These are phyloP conservation scores for Labeo calbasu DNA, from an alignment of 2,797 vertebrate genomes.

Conservation along the genomic window DNA sequence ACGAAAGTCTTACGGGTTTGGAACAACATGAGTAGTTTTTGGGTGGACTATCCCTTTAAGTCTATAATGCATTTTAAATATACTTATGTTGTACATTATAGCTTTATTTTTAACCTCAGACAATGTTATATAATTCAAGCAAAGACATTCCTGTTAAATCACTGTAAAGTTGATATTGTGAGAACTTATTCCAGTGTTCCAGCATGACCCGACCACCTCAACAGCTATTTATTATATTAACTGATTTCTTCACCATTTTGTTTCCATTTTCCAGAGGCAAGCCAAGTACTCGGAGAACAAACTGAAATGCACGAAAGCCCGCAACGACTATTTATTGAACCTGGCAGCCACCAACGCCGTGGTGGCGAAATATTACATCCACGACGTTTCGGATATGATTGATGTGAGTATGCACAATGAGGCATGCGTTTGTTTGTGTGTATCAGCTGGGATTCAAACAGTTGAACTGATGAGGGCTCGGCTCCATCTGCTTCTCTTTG, in stretches of 20 bases:
- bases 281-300: conserved; percentile 99
- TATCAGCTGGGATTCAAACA: conserved; percentile 44
- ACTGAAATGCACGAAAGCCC: conserved; percentile 97
- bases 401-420: conserved; percentile 83
- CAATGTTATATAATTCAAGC: neutral
- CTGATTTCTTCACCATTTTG: conserved; percentile 6
- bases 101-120: too few relatives aligned
- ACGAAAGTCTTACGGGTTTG: too few relatives aligned
- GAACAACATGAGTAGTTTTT: too few relatives aligned
- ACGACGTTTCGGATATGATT: conserved; percentile 95
- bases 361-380: conserved; percentile 98
- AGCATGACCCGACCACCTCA: neutral
- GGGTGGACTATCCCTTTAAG: too few relatives aligned
- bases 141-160: neutral
- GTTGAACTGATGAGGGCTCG: conserved; percentile 25
- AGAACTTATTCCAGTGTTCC: neutral
- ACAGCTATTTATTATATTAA: neutral
- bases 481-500: conserved; percentile 51
- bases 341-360: conserved; percentile 92
- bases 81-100: neutral
- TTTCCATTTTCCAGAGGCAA: conserved; percentile 84
- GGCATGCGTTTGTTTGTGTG: conserved; percentile 59
- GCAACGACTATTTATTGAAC: conserved; percentile 96
- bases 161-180: neutral
- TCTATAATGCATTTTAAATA: neutral